Conservation (phyloP, 2,888 invertebrate genomes). For the Tinea pellionella region DNA sequence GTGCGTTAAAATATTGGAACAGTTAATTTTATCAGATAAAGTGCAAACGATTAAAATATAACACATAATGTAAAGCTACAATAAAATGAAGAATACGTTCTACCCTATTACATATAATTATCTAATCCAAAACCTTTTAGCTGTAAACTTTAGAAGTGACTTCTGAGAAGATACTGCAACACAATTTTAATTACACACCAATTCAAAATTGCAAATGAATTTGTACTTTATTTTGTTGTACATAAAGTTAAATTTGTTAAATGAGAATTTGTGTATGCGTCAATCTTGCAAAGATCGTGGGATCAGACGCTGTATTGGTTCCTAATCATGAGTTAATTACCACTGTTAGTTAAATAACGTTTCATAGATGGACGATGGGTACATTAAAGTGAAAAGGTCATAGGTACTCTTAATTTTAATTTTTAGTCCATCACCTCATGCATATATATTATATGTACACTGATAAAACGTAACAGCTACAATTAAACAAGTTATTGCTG, state of each 20-base stretch:
- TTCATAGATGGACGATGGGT: not conserved
- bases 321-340: constrained; percentile 14
- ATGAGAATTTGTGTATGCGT: not conserved
- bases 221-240: not conserved
- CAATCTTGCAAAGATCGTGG: constrained; percentile 19
- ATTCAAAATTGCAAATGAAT: constrained; percentile 12
- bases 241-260: not conserved
- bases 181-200: not conserved
- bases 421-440: not conserved
- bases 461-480: no score
- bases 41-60: not conserved
- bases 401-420: not conserved
- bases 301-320: constrained; percentile 15
- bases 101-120: constrained; percentile 51
- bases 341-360: not conserved
- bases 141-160: constrained; percentile 43
- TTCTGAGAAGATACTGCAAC: constrained; percentile 49
- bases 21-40: not conserved
- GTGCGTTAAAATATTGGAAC: not conserved
- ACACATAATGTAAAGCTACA: not conserved
- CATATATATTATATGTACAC: no score
- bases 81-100: constrained; percentile 6
- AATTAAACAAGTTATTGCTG: no score
- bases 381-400: constrained; percentile 7
- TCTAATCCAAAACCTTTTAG: constrained; percentile 68